Evolutionary conservation across 1,140 invertebrate species (phyloP), one percentile per base, ranked within the genome.

Genomic region (Heliconius hewitsoni): DNA sequence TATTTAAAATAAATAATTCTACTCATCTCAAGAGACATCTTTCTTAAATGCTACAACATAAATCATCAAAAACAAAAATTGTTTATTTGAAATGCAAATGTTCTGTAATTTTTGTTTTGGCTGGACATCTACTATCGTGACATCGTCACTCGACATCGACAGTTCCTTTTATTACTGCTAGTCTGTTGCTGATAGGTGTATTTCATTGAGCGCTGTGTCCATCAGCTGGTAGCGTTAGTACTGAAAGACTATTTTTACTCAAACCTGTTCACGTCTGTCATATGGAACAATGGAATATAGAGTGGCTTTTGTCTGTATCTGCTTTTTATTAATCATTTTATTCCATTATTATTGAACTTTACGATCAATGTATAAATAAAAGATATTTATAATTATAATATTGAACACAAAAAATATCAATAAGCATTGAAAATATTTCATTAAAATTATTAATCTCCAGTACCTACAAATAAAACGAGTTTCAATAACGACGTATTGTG

Each of bases 201-300:
- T 66, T 66, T 30, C 60, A 66, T 66, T 66, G 27, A 66, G 27
- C 27, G 60, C 60, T 16, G 23, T 30, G 60, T 66, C 60, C 60
- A 30, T 66, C 60, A 66, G 60, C 0, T 1, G 60, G 27, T 66
- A 66, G 60, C 60, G 60, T 6, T 66, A 66, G 60, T 66, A 66
- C 27, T 66, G 60, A 66, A 66, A 66, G 60, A 66, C 60, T 66
- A 66, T 66, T 66, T 66, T 66, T 66, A 66, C 75, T 76, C 75
- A 30, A 76, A 76, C 75, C 75, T 76, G 75, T 76, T 66, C 75
- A 76, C 75, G 80, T 81, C 80, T 50, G 74, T 81, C 74, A 81
- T 70, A 50, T 72, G 4, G 60, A 66, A 77, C 76, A 76, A 76
- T 66, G 70, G 13, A 46, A 37, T 18, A 71, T 71, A 60, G 70